These are phyloP conservation scores for Tenthredo scrophulariae DNA, from an alignment of 2,888 invertebrate genomes.

Conservation along the genomic window DNA sequence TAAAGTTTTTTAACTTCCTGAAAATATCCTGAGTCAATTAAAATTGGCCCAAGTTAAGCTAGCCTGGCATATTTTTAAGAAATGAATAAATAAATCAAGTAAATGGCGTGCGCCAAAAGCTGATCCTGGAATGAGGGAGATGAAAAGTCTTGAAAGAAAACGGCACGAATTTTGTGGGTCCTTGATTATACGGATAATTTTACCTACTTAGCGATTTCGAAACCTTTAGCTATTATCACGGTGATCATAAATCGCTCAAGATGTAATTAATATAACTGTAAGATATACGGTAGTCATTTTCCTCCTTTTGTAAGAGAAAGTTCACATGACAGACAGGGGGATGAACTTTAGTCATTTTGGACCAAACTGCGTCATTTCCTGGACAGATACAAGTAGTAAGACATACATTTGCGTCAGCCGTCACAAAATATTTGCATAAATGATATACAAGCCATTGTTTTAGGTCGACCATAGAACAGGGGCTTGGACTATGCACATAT, in stretches of 20 bases:
- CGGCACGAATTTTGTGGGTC: too few relatives aligned
- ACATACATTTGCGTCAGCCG: constrained; percentile 37
- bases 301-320: background rate
- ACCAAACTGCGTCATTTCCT: constrained; percentile 29
- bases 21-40: background rate
- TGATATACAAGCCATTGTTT: constrained; percentile 13
- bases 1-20: background rate
- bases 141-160: background rate
- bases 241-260: background rate
- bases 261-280: background rate
- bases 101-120: background rate
- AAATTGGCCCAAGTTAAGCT: background rate
- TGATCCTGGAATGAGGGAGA: background rate
- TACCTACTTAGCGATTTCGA: background rate
- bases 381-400: background rate
- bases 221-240: background rate
- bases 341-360: constrained; percentile 48
- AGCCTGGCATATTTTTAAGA: background rate
- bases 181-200: too few relatives aligned
- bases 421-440: constrained; percentile 31
- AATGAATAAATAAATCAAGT: background rate
- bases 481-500: background rate
- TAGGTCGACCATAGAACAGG: background rate
- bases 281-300: background rate
- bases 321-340: background rate